Percentiles rank a stretch among this genome's conserved stretches.
These are phyloP conservation scores for Danio rerio DNA, from an alignment of 2,113 vertebrate genomes.

Conservation along the genomic window GRCz12tu NC_133198.1:5726501-5727000, in stretches of 20 bases:
- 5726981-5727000: background rate
- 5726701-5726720: too few relatives aligned
- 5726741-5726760: background rate
- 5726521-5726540: background rate
- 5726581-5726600: background rate
- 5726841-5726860: background rate
- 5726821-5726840: background rate
- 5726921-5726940: conserved; percentile 1
- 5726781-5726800: background rate
- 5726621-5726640: background rate
- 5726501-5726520: background rate
- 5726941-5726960: background rate
- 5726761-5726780: background rate
- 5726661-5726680: background rate
- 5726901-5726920: background rate
- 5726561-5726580: background rate
- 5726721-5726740: background rate
- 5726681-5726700: background rate
- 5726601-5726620: background rate
- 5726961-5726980: background rate
- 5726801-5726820: background rate
- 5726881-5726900: background rate
- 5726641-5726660: background rate
- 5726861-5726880: background rate
- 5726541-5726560: background rate